Base-by-base conservation (phyloP, 2,888 invertebrate genomes). In the Tenthredo scrophulariae region DNA sequence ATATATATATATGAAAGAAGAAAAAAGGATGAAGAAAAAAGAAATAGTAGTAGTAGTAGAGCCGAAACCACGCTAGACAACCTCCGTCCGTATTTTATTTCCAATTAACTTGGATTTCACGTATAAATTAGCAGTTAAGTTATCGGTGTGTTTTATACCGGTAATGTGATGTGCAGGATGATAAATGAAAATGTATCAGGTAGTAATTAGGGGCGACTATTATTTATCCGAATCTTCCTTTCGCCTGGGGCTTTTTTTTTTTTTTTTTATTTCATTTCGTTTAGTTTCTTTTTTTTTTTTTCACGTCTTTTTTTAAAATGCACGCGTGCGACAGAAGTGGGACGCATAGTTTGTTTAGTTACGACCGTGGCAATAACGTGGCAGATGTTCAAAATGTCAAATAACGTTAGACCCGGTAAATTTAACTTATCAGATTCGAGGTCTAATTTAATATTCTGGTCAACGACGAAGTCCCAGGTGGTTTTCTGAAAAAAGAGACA, bases 401-500 rank as follows among this genome's bases (percentile, higher is more conserved):
- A 83, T 75, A 58, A 85, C 75, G 82, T 85, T 54, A 84, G 67
- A 84, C 62, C 62, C 72, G 85, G 67, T 80, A 58, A 86, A 84
- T 74, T 80, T 22, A 46, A 62, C 86, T 89, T 89, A 89, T 88
- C 89, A 88, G 86, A 87, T 88, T 80, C 87, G 33, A 89, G 90
- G 89, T 88, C 91, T 89, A 91, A 92, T 91, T 92, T 91, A 88
- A 91, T n/a, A 13, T 54, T 37, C 26, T 18, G 10, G 33, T 84
- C n/a, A 18, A n/a, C 7, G 46, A 33, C 40, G 9, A 2, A 10
- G 15, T 79, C 58, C 72, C 75, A 77, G 75, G 46, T 67, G 33
- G 67, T 72, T 85, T 70, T 50, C 40, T 40, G 10, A 10, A 75
- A 65, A 65, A 29, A 10, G n/a, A 65, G 0, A 29, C 2, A 37